These are phyloP conservation scores for Prionchulus punctatus DNA, from an alignment of 2,888 invertebrate genomes.

Conservation along the genomic window DNA sequence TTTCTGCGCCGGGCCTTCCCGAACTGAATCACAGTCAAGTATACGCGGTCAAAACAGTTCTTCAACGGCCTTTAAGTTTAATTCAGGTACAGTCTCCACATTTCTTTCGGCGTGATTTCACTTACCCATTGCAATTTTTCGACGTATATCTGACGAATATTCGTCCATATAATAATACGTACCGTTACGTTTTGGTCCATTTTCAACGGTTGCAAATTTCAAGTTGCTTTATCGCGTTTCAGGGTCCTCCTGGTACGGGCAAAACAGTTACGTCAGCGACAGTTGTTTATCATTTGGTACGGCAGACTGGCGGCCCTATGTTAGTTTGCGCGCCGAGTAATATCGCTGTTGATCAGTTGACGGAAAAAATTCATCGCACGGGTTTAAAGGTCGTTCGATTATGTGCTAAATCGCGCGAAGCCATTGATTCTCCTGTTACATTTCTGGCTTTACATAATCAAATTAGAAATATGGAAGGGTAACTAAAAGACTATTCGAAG, in stretches of 20 bases:
- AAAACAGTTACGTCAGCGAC: conserved; percentile 99
- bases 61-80: conserved; percentile 81
- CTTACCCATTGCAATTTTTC: too few species aligned
- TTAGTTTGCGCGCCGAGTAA: conserved; percentile 97
- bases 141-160: too few species aligned
- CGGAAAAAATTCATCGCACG: conserved; percentile 93
- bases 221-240: neutral
- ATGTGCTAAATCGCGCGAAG: conserved; percentile 93
- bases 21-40: conserved; percentile 95
- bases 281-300: conserved; percentile 90
- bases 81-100: conserved; percentile 67
- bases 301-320: conserved; percentile 51
- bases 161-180: too few species aligned
- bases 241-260: conserved; percentile 80
- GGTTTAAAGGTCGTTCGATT: conserved; percentile 80
- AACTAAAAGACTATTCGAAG: neutral
- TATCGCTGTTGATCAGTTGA: conserved; percentile 95
- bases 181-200: too few species aligned
- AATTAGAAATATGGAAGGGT: conserved; percentile 76
- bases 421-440: conserved; percentile 90
- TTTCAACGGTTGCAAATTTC: too few species aligned
- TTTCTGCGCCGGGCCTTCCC: conserved; percentile 88
- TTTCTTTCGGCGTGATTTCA: too few species aligned
- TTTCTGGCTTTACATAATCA: conserved; percentile 93
- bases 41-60: conserved; percentile 91